A percentile compares a stretch with the other conserved stretches of the same genome.
phyloP scores from a whole-genome alignment of 2,113 vertebrate species.

The Cinclus cinclus region DNA sequence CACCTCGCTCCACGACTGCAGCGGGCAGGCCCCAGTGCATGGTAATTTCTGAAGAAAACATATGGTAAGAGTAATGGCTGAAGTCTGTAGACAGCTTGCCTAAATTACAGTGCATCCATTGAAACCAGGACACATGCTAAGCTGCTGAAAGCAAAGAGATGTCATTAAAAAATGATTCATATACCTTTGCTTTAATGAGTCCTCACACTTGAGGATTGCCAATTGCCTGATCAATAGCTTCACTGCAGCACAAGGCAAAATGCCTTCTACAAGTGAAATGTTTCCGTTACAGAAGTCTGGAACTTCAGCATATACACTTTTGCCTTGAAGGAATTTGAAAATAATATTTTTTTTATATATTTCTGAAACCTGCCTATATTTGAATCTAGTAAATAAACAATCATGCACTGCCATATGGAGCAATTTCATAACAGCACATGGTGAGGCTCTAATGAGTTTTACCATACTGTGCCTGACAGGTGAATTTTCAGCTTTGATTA shows the following conservation, averaged over 20 bases:
- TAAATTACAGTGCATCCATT: conserved; percentile 68
- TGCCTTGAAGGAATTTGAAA: conserved; percentile 52
- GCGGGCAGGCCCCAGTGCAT: conserved; percentile 61
- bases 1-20: conserved; percentile 34
- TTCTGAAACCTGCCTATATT: conserved; percentile 38
- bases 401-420: conserved; percentile 68
- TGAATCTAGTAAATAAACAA: conserved; percentile 63
- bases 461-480: conserved; percentile 71
- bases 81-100: conserved; percentile 66
- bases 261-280: background rate
- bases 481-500: conserved; percentile 72
- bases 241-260: background rate
- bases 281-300: conserved; percentile 23
- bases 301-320: background rate
- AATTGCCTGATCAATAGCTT: conserved; percentile 73
- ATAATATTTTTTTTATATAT: conserved; percentile 7
- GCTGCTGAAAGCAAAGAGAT: conserved; percentile 75
- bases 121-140: conserved; percentile 76
- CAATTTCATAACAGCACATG: conserved; percentile 73
- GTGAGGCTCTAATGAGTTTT: conserved; percentile 71
- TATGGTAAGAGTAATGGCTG: conserved; percentile 74
- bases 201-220: conserved; percentile 73
- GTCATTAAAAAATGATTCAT: conserved; percentile 82
- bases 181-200: conserved; percentile 75
- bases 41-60: conserved; percentile 72